Conservation (phyloP, 2,113 vertebrate species). For the Cynocephalus volans region DNA sequence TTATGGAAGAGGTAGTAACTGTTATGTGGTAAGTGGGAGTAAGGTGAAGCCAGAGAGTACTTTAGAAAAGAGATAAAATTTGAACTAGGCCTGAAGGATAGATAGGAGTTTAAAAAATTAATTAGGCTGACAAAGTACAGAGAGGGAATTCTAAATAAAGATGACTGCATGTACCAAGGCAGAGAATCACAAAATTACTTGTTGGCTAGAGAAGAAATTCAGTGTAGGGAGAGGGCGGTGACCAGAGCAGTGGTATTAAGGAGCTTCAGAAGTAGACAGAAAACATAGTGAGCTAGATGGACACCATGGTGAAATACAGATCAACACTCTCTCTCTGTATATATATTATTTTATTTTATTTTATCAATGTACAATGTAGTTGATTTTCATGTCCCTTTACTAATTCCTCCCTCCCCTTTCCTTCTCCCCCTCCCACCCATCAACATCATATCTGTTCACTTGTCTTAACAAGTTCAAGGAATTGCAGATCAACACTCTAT, state of each 20-base stretch:
- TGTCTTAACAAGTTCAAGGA: too few species aligned
- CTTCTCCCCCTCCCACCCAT: too few species aligned
- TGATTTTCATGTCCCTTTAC: too few species aligned
- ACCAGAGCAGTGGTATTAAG: not conserved
- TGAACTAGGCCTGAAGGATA: not conserved
- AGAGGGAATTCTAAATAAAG: not conserved
- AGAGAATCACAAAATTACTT: not conserved
- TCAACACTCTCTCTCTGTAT: too few species aligned
- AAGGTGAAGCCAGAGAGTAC: not conserved
- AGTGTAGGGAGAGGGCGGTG: not conserved
- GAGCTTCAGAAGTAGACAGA: not conserved
- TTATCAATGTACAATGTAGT: too few species aligned
- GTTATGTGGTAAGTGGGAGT: not conserved
- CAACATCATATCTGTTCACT: too few species aligned
- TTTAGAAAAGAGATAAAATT: not conserved
- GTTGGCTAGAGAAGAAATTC: not conserved
- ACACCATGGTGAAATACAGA: not conserved
- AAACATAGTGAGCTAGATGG: not conserved
- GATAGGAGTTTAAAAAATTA: not conserved
- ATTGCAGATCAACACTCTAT: not conserved
- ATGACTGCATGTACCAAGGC: not conserved
- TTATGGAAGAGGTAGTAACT: not conserved
- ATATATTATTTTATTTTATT: too few species aligned
- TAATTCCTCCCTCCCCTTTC: too few species aligned
- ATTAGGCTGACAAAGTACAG: not conserved